Conservation (phyloP, 2,888 invertebrate species). For the Agonopterix alstromeriana region DNA sequence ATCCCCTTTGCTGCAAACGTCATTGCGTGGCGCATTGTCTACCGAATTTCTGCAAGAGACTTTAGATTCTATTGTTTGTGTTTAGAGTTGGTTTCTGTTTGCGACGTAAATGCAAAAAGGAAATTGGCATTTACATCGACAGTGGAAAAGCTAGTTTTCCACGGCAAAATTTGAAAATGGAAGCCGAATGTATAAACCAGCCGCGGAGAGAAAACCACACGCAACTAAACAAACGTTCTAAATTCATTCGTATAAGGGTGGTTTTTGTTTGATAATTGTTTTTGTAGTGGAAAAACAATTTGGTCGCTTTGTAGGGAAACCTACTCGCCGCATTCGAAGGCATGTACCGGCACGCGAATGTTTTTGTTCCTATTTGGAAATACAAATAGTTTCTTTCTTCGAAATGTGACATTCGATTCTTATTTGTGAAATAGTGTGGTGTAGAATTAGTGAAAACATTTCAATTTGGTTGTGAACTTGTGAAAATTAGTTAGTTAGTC, state of each 20-base stretch:
- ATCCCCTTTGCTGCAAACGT: constrained; percentile 60
- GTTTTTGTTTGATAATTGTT: constrained; percentile 3
- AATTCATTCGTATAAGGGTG: constrained; percentile 7
- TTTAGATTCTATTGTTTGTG: constrained; percentile 23
- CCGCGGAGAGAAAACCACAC: constrained; percentile 31
- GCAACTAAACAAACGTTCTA: constrained; percentile 8
- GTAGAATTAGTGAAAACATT: not conserved
- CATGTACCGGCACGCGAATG: constrained; percentile 70
- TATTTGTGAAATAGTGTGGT: constrained; percentile 15
- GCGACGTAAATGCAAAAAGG: constrained; percentile 38
- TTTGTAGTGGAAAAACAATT: constrained; percentile 1
- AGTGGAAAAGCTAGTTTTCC: constrained; percentile 73
- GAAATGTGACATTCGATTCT: constrained; percentile 43
- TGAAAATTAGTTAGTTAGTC: constrained; percentile 5
- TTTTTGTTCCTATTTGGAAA: constrained; percentile 57
- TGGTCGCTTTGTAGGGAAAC: constrained; percentile 4
- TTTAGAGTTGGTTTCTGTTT: constrained; percentile 31
- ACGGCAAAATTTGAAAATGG: constrained; percentile 66
- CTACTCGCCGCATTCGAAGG: constrained; percentile 54
- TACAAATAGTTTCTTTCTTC: constrained; percentile 30
- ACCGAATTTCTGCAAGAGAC: constrained; percentile 22
- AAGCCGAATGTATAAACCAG: constrained; percentile 44
- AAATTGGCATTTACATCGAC: constrained; percentile 72
- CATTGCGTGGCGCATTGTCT: constrained; percentile 75
- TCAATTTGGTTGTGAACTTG: constrained; percentile 5